Base-by-base conservation (phyloP, 1,140 invertebrate species). In the Drosophila sulfurigaster region DNA sequence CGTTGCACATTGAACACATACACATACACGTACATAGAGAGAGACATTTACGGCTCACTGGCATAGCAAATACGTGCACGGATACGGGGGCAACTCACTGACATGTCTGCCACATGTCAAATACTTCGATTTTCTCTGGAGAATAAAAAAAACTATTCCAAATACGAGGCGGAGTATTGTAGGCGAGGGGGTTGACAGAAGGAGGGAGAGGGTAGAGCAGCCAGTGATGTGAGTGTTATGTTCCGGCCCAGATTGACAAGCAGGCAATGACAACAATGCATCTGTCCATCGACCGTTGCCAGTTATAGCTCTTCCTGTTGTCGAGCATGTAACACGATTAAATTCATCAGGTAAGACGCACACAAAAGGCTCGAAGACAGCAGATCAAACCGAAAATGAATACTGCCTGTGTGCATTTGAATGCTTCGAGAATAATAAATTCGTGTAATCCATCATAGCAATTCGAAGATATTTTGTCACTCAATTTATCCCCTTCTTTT, bases 91-190 rank as follows among this genome's bases (percentile, higher is more conserved):
- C 45, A 79, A 60, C 62, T 70, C 60, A 20, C 32, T 54, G 76
- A 76, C 82, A 88, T 77, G 76, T 67, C 75, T 56, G 79, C 65
- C 73, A 57, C 71, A 87, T 87, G 82, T 87, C 82, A 88, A 88
- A 78, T 69, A 59, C 68, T 87, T 88, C 80, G 82, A 88, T 87
- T 86, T 67, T 67, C 46, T 60, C 48, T 30, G 49, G 11, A n/a
- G 60, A 38, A 25, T 68, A 60, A 25, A 49, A 25, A 49, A 52
- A 59, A 60, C n/a, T 48, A 28, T 32, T 38, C 4, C 43, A 46
- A 49, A 35, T 10, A 13, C 10, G 25, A 15, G 20, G 11, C 35
- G 28, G 48, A 38, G 30, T 11, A 28, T n/a, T 15, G 32, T 5
- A 28, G 48, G 11, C 13, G 43, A 20, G 13, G 41, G 35, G 6